Base-by-base conservation (phyloP, 2,113 vertebrate genomes). In the Muntiacus muntjak region DNA sequence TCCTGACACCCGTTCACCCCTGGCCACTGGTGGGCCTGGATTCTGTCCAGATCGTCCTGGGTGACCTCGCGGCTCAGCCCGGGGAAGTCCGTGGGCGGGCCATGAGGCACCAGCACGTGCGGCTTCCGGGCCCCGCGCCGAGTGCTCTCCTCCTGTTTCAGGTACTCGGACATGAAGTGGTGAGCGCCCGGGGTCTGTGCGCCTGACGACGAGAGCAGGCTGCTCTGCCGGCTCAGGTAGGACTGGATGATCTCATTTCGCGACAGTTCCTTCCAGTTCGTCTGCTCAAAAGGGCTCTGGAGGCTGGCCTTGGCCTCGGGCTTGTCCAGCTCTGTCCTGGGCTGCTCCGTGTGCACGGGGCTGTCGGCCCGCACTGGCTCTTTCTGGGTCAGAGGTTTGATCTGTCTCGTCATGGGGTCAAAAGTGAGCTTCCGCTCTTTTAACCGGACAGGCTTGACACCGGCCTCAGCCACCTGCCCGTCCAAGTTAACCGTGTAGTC, bases 1-100 rank as follows among this genome's bases (percentile, higher is more conserved):
- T 99, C 99, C 33, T 99, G 99, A 98, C 99, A 99, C 97, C 99
- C 99, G 58, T 99, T 99, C 93, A 99, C 99, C 60, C 99, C 99
- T 0, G 99, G 98, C 99, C 99, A 99, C 83, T 98, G 98, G 40
- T 98, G 98, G 87, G 98, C 98, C 98, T 99, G 98, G 98, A 99
- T 98, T 94, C 99, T 99, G 96, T 99, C n/a, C 25, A 99, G 98
- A 97, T 99, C 99, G 58, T 98, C 99, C 0, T 84, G 82, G 0
- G 96, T 99, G 93, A 99, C 97, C 97, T 99, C 99, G 19, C 99
- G 98, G 26, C 98, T 99, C 81, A 99, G 98, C 92, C 99, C 99
- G 0, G 99, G 99, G 97, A 99, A 98, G 95, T 99, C 99, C 33
- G 98, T 98, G 79, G 99, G 99, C 16, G 98, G 98, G 92, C 96